A percentile compares a stretch with the other conserved stretches of the same genome.
Conservation (phyloP, 2,113 vertebrate genomes). For the Heloderma charlesbogerti region DNA sequence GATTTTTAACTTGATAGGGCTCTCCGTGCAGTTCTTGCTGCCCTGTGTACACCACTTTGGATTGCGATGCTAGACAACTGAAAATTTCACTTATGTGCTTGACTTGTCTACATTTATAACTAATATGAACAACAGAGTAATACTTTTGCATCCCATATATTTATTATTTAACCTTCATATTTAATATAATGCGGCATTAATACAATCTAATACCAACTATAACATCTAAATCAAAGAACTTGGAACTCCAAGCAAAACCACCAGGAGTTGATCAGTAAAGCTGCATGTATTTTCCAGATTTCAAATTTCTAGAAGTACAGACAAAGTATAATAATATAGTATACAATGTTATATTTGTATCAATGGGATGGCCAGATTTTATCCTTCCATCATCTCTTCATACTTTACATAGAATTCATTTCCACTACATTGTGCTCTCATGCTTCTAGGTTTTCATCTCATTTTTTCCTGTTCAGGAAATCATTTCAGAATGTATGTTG, state of each 20-base stretch:
- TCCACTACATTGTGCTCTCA: neutral
- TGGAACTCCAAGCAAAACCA: neutral
- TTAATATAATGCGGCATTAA: conserved; percentile 21
- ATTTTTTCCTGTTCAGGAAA: conserved; percentile 36
- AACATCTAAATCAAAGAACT: conserved; percentile 29
- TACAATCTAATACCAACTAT: conserved; percentile 15
- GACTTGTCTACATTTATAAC: neutral
- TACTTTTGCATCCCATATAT: neutral
- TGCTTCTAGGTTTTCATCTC: neutral
- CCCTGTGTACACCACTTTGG: neutral
- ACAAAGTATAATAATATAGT: neutral
- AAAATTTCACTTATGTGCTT: neutral
- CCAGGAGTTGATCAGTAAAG: neutral
- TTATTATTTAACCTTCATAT: conserved; percentile 54
- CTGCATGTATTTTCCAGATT: neutral
- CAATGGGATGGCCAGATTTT: neutral
- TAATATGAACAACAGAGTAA: neutral
- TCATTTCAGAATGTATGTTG: neutral
- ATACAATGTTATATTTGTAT: neutral
- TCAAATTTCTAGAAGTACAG: conserved; percentile 13
- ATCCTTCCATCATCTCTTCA: neutral
- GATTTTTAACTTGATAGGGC: neutral
- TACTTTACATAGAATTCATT: neutral
- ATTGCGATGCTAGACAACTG: neutral
- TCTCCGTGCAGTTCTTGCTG: neutral